phyloP scores from a whole-genome alignment of 2,797 vertebrate species.

The Craterocephalus amniculus region DNA sequence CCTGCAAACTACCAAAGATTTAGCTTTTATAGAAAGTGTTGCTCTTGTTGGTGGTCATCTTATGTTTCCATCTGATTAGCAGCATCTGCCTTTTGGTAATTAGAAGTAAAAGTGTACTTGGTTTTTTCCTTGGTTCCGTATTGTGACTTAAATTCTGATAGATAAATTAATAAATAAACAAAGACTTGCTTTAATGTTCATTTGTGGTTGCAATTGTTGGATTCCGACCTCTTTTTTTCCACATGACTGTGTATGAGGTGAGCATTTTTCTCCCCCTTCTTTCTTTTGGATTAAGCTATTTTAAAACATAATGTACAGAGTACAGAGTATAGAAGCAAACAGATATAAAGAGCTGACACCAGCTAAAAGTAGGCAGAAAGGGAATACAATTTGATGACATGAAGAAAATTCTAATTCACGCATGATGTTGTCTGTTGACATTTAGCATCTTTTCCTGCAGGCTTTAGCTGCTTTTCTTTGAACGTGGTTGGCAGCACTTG shows the following conservation, averaged over 20 bases:
- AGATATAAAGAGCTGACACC: background rate
- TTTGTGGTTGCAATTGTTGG: background rate
- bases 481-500: background rate
- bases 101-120: background rate
- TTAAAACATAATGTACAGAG: background rate
- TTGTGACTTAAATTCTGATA: background rate
- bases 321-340: background rate
- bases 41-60: background rate
- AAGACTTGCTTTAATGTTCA: background rate
- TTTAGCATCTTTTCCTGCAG: background rate
- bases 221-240: background rate
- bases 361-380: background rate
- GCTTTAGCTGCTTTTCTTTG: conserved; percentile 1
- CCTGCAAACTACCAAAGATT: background rate
- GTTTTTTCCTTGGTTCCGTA: background rate
- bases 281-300: background rate
- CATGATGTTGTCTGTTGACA: conserved; percentile 4
- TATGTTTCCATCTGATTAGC: background rate
- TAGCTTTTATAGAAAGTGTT: background rate
- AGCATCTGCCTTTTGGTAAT: background rate
- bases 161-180: background rate
- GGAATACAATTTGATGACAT: background rate
- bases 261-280: too few relatives aligned
- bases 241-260: background rate
- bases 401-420: conserved; percentile 2